Evolutionary conservation across 2,888 invertebrate genomes (phyloP).

Genomic region (Lymantria monacha): DNA sequence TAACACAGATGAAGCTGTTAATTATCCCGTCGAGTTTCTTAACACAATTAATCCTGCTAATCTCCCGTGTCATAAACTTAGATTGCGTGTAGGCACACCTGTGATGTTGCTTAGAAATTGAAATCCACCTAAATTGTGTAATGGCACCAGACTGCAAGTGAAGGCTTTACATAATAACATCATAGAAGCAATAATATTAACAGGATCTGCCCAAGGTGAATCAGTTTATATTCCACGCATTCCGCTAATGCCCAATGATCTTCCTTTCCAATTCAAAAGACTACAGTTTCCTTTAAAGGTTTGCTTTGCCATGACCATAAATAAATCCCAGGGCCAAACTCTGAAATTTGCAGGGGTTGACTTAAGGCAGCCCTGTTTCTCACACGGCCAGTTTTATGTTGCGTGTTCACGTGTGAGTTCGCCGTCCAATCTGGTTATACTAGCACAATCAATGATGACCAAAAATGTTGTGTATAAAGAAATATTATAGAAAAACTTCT

Average conservation of each 20-base stretch:
- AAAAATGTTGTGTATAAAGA: too few relatives aligned
- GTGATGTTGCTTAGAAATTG: slow-evolving; percentile 15
- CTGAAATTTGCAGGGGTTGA: too few relatives aligned
- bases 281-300: slow-evolving; percentile 14
- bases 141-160: too few relatives aligned
- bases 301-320: too few relatives aligned
- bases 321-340: too few relatives aligned
- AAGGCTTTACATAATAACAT: background rate
- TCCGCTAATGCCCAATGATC: slow-evolving; percentile 14
- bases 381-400: too few relatives aligned
- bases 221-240: too few relatives aligned
- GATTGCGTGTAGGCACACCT: background rate
- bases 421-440: too few relatives aligned
- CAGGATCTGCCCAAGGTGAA: slow-evolving; percentile 10
- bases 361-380: too few relatives aligned
- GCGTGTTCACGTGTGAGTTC: too few relatives aligned
- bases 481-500: too few relatives aligned
- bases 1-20: background rate
- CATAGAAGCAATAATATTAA: slow-evolving; percentile 1
- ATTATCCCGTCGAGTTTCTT: background rate
- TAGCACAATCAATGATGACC: too few relatives aligned
- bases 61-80: background rate
- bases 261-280: slow-evolving; percentile 13
- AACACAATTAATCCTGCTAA: background rate
- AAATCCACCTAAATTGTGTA: slow-evolving; percentile 17